phyloP scores from a whole-genome alignment of 2,888 invertebrate species.

The Rutpela maculata region DNA sequence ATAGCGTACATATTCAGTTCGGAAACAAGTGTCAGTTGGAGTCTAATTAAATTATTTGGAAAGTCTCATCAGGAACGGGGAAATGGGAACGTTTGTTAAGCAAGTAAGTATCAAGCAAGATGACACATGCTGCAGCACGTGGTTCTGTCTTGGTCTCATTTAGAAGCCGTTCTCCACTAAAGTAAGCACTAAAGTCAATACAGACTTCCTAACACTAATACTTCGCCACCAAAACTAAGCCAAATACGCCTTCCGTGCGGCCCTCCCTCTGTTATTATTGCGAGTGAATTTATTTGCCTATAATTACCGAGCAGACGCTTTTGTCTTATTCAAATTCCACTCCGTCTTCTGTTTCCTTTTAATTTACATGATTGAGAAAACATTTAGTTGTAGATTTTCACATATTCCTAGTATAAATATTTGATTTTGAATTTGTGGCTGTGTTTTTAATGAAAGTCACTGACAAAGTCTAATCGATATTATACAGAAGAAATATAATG shows the following conservation, averaged over 20 bases:
- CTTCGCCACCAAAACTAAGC: conserved; percentile 49
- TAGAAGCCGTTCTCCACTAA: conserved; percentile 10
- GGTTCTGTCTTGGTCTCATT: conserved; percentile 29
- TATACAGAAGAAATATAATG: too few species aligned
- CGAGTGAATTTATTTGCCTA: conserved; percentile 57
- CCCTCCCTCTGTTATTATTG: conserved; percentile 52
- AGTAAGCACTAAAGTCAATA: conserved; percentile 37
- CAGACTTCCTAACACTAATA: conserved; percentile 52
- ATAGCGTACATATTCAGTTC: conserved; percentile 23
- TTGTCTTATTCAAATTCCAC: conserved; percentile 13
- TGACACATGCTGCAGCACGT: conserved; percentile 34
- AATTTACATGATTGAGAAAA: conserved; percentile 2
- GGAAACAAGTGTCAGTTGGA: conserved; percentile 46
- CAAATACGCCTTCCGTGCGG: conserved; percentile 46
- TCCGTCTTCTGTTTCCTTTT: not conserved
- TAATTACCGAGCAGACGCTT: conserved; percentile 46
- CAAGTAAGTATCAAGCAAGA: conserved; percentile 32
- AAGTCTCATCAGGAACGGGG: conserved; percentile 42
- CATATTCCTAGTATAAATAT: not conserved
- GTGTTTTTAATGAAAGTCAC: too few species aligned
- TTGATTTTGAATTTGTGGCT: too few species aligned
- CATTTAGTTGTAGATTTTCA: not conserved
- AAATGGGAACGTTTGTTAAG: conserved; percentile 37
- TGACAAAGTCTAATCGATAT: too few species aligned
- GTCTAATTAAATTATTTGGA: conserved; percentile 47